Evolutionary conservation across 2,797 vertebrate species (phyloP), one percentile per base, ranked within the genome.

Genomic region (Sebastes alutus): DNA sequence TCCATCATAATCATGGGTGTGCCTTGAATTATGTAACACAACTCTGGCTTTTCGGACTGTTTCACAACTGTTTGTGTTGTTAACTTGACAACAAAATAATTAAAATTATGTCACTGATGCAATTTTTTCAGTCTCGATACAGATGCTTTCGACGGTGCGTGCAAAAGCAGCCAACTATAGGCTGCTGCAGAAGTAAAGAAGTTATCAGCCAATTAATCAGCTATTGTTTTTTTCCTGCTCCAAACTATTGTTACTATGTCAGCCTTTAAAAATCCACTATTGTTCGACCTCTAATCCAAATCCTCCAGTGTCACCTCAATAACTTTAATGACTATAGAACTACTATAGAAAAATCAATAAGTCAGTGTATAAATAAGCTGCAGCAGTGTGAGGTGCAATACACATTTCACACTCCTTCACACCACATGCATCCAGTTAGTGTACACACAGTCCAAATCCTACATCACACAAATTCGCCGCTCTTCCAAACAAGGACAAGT

Each of bases 401-500:
- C 64, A 66, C 55, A 74, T 11, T 63, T 61, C 38, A 55, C 18
- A 71, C 55, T 67, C 33, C 33, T 63, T 61, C 38, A 55, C n/a
- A 71, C 56, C 70, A 49, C 33, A 29, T 22, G 30, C 64, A 70
- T 32, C 20, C 13, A 59, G 68, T 82, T 2, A 73, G 29, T 5
- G 42, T 35, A 81, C 66, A 83, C 62, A 78, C 62, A 78, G 77
- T 68, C 38, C 20, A 82, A 84, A 71, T 75, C 80, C 75, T 42
- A 30, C 78, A 72, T 58, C 82, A 74, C 63, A 33, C 46, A 63
- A 60, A 61, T 76, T 75, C 61, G 61, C 54, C 8, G 29, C 78
- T 77, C 80, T 88, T 86, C 93, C 91, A 91, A 94, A 95, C 90
- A 94, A 93, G 93, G 94, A 89, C 89, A 93, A 61, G 85, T 90